Evolutionary conservation across 1,140 invertebrate species (phyloP), one percentile per base, ranked within the genome.

Genomic region (Chymomyza costata): DNA sequence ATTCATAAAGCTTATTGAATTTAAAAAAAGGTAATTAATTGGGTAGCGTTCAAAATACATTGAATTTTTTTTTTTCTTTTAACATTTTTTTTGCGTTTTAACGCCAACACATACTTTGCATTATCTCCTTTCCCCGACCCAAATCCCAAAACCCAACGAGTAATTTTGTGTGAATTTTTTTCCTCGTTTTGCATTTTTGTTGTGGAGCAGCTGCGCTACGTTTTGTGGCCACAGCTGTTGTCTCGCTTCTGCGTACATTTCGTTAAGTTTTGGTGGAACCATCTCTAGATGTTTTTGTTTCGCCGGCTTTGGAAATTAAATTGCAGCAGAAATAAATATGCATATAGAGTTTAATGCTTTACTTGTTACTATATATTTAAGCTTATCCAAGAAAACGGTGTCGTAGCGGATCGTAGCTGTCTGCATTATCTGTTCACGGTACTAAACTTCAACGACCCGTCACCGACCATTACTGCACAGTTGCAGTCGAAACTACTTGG

Each of bases 391-490:
- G 89, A 91, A 84, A 90, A 93, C 89, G 93, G 93, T 87, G 89
- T 93, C 86, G 93, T 95, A 89, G 93, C 93, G 87, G 93, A 95
- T 88, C 90, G 93, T 88, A 93, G 95, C 89, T 90, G 94, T 85
- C 90, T 94, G 87, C 92, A 93, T 87, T 93, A 92, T 88, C 90
- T 95, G 86, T 93, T 95, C 87, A 93, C 93, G 73, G 89, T 88
- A 74, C 88, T 91, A 71, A 89, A 90, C 80, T 90, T 91, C 86
- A 87, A 87, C 76, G 89, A 89, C 53, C 86, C 87, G 76, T 85
- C 87, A 50, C 84, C 86, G 52, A 88, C 56, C 49, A 62, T 62
- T 85, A 65, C 85, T 86, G 40, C 88, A 87, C 76, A 91, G 93
- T 88, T 90, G 90, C 67, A 93, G 94, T 87, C 82, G 19, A 84